Conservation (phyloP, 2,888 invertebrate genomes). For the Pollenia amentaria region DNA sequence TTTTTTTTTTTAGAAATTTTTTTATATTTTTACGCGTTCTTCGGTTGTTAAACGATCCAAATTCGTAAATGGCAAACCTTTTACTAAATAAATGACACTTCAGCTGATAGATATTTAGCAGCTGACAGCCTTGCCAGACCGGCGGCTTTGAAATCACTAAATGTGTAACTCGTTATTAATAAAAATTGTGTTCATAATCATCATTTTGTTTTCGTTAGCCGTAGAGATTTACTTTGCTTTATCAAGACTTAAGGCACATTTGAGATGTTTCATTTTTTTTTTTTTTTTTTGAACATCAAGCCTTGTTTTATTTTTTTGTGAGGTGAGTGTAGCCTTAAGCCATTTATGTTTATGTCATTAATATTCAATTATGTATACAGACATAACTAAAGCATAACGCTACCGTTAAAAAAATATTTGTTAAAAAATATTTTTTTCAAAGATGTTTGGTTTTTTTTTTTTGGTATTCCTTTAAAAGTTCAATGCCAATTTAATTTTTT, state of each 20-base stretch:
- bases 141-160: no score
- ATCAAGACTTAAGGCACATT: background rate
- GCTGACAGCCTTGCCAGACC: no score
- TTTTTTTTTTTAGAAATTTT: no score
- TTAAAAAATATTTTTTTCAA: slow-evolving; percentile 76
- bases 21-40: no score
- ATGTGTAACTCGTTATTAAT: no score
- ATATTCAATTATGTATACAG: slow-evolving; percentile 2
- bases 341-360: slow-evolving; percentile 22
- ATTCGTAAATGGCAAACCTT: no score
- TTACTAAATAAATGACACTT: no score
- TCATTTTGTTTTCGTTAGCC: background rate
- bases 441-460: slow-evolving; percentile 55
- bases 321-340: slow-evolving; percentile 30
- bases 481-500: slow-evolving; percentile 79
- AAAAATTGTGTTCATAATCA: background rate
- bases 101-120: no score
- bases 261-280: slow-evolving; percentile 4
- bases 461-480: slow-evolving; percentile 77
- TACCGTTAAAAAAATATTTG: slow-evolving; percentile 79
- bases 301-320: background rate
- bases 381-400: slow-evolving; percentile 52
- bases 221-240: slow-evolving; percentile 7
- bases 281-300: background rate
- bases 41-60: no score